Evolutionary conservation across 2,797 vertebrate species (phyloP).

Genomic region (Characodon lateralis): DNA sequence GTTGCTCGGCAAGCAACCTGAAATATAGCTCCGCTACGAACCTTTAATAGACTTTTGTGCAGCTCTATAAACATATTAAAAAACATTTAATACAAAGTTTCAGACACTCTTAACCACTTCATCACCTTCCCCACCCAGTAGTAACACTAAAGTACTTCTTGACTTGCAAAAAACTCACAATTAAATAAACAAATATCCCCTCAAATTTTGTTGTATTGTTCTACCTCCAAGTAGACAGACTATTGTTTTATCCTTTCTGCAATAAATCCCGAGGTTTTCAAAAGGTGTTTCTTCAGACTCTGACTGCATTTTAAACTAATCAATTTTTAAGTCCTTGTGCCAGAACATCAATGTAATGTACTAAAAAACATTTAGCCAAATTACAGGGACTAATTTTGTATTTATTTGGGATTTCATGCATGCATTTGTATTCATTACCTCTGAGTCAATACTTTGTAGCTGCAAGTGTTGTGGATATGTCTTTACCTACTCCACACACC

Average conservation of each 20-base stretch:
- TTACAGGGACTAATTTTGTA: neutral
- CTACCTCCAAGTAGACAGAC: neutral
- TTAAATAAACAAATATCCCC: neutral
- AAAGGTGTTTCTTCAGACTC: neutral
- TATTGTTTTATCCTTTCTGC: neutral
- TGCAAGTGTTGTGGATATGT: neutral
- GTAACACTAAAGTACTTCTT: neutral
- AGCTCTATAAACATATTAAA: neutral
- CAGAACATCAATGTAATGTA: neutral
- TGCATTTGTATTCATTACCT: neutral
- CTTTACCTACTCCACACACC: neutral
- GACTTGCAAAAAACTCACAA: neutral
- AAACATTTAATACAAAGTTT: neutral
- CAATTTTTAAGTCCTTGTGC: neutral
- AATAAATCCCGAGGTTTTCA: neutral
- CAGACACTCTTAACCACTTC: neutral
- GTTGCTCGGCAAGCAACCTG: neutral
- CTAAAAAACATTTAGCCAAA: neutral
- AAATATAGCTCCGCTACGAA: neutral
- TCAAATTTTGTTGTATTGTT: neutral
- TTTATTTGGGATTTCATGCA: too few relatives aligned
- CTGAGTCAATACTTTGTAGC: neutral
- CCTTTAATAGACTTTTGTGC: slow-evolving; percentile 10
- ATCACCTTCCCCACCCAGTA: neutral
- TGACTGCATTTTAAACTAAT: neutral